These are phyloP conservation scores for Cepphus grylle DNA, from an alignment of 2,113 vertebrate species.

Conservation along the genomic window DNA sequence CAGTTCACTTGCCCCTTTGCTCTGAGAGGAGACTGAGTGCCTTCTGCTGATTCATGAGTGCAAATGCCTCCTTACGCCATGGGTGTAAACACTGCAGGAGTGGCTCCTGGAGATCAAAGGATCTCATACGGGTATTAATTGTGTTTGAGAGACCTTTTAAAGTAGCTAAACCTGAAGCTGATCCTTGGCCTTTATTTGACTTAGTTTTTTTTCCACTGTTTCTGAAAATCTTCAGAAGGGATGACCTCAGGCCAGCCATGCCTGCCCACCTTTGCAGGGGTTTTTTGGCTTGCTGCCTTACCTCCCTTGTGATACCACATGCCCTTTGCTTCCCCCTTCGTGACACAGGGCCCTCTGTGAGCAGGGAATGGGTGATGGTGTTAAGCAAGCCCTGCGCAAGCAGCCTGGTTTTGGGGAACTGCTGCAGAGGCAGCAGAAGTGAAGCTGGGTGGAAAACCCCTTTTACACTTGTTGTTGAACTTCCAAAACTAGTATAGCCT, in stretches of 20 bases:
- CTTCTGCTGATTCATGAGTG: not conserved
- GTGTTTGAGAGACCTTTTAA: not conserved
- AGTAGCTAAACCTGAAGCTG: not conserved
- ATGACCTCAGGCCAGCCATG: not conserved
- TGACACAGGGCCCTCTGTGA: not conserved
- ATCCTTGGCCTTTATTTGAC: not conserved
- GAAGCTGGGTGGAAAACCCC: slow-evolving; percentile 55
- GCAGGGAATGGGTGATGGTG: not conserved
- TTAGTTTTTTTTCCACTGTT: not conserved
- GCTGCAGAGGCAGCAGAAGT: slow-evolving; percentile 50
- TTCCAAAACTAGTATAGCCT: not conserved
- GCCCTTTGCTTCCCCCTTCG: not conserved
- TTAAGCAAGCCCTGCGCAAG: not conserved
- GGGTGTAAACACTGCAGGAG: not conserved
- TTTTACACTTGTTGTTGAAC: not conserved
- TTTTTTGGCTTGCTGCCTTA: not conserved
- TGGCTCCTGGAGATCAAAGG: not conserved
- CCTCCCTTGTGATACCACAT: not conserved
- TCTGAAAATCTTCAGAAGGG: not conserved
- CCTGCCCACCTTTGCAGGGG: not conserved
- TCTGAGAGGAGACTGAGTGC: not conserved
- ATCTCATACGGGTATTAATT: not conserved
- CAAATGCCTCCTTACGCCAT: not conserved
- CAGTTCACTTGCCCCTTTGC: not conserved
- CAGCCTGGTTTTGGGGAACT: slow-evolving; percentile 42